A percentile compares a stretch with the other conserved stretches of the same genome.
Conservation (phyloP, 2,888 invertebrate species). For the Hymenopus coronatus region DNA sequence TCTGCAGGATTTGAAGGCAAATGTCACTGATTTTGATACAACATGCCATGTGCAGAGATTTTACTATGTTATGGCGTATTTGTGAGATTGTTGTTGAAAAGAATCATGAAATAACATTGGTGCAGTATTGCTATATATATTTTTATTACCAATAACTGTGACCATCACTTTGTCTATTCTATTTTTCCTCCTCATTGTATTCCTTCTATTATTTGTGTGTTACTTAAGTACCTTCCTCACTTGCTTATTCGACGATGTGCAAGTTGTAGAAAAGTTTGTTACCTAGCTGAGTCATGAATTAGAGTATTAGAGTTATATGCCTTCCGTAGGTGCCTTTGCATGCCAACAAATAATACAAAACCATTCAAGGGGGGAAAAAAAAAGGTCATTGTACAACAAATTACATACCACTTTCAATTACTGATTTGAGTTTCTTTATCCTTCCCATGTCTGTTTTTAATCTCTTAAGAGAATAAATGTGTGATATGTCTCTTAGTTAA, state of each 20-base stretch:
- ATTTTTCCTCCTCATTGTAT: constrained; percentile 18
- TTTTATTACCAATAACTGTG: constrained; percentile 24
- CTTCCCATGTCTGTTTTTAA: constrained; percentile 23
- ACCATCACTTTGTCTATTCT: constrained; percentile 16
- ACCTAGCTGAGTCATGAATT: constrained; percentile 13
- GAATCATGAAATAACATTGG: constrained; percentile 8
- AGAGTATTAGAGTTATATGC: constrained; percentile 21
- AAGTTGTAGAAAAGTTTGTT: constrained; percentile 6
- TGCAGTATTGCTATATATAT: constrained; percentile 24
- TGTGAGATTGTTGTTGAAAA: constrained; percentile 1
- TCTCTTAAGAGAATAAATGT: constrained; percentile 27
- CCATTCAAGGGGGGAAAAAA: neutral
- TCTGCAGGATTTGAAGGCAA: neutral
- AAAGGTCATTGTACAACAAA: constrained; percentile 1
- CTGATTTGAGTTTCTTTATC: constrained; percentile 8
- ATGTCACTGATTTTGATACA: neutral
- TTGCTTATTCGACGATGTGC: constrained; percentile 19
- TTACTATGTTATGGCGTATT: constrained; percentile 2
- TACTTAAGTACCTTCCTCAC: constrained; percentile 11
- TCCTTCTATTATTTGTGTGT: constrained; percentile 16
- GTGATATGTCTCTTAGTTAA: constrained; percentile 21
- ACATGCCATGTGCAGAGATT: neutral
- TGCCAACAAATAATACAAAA: constrained; percentile 7
- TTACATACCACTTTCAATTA: neutral
- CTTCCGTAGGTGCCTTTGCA: constrained; percentile 32